Conservation (phyloP, 2,888 invertebrate genomes). For the Idaea dimidiata region DNA sequence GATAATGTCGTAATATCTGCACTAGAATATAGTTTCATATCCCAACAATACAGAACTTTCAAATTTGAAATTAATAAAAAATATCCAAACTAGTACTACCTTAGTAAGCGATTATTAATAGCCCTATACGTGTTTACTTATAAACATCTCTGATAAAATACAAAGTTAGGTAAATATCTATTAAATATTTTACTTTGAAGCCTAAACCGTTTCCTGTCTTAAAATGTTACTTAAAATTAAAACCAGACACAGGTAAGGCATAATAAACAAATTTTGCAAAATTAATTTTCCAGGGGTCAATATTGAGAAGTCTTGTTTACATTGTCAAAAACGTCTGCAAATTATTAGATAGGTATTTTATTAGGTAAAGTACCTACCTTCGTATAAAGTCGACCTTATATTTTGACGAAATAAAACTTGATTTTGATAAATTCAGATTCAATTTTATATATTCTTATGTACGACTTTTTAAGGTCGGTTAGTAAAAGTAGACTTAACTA, state of each 20-base stretch:
- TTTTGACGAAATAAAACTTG: background rate
- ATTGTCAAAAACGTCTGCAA: slow-evolving; percentile 16
- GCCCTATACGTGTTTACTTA: too few relatives aligned
- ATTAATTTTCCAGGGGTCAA: background rate
- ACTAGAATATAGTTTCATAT: too few relatives aligned
- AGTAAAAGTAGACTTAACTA: too few relatives aligned
- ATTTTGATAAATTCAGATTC: background rate
- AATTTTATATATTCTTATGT: background rate
- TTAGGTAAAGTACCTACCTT: background rate
- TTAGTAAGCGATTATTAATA: too few relatives aligned
- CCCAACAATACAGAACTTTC: too few relatives aligned
- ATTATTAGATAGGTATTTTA: slow-evolving; percentile 12
- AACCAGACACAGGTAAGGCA: background rate
- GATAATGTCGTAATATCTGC: too few relatives aligned
- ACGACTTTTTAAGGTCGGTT: too few relatives aligned
- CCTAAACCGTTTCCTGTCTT: background rate
- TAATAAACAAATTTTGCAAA: background rate
- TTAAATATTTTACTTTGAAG: background rate
- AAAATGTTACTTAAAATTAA: too few relatives aligned
- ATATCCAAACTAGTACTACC: too few relatives aligned
- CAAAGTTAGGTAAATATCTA: background rate
- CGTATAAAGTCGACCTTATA: background rate
- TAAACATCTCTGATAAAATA: too few relatives aligned
- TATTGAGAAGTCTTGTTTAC: background rate
- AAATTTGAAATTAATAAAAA: too few relatives aligned